Conservation (phyloP, 2,888 invertebrate species). For the Ichneumoninae sp. region DNA sequence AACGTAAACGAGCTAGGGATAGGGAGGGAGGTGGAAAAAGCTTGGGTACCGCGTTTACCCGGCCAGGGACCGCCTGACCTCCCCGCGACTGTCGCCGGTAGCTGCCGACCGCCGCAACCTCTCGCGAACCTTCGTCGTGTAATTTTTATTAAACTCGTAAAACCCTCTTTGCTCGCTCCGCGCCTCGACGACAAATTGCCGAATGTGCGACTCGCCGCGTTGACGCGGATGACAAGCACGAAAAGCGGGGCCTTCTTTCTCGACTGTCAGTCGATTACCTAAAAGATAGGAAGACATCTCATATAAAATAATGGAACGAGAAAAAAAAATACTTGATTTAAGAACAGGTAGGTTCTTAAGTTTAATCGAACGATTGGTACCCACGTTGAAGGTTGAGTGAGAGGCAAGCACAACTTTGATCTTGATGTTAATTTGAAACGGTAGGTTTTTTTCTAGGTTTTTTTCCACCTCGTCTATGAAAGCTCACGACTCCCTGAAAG, state of each 20-base stretch:
- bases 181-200: slow-evolving; percentile 74
- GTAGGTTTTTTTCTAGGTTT: not conserved
- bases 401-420: not conserved
- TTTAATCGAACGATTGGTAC: too few species aligned
- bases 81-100: slow-evolving; percentile 39
- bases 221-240: slow-evolving; percentile 10
- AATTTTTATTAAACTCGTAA: slow-evolving; percentile 79
- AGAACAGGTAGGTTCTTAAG: too few species aligned
- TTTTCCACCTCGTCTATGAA: not conserved
- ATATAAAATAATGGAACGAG: not conserved
- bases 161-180: slow-evolving; percentile 69
- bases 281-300: not conserved
- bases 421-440: not conserved
- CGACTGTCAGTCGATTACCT: not conserved
- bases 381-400: not conserved
- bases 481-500: not conserved
- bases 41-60: slow-evolving; percentile 50
- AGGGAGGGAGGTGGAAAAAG: slow-evolving; percentile 47
- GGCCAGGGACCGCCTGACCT: slow-evolving; percentile 8
- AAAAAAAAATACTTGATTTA: too few species aligned
- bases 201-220: slow-evolving; percentile 66
- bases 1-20: slow-evolving; percentile 48
- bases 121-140: slow-evolving; percentile 59
- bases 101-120: slow-evolving; percentile 36
- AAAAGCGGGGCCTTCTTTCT: not conserved